These are phyloP conservation scores for Polypedilum vanderplanki DNA, from an alignment of 1,140 invertebrate genomes.

Conservation along the genomic window DNA sequence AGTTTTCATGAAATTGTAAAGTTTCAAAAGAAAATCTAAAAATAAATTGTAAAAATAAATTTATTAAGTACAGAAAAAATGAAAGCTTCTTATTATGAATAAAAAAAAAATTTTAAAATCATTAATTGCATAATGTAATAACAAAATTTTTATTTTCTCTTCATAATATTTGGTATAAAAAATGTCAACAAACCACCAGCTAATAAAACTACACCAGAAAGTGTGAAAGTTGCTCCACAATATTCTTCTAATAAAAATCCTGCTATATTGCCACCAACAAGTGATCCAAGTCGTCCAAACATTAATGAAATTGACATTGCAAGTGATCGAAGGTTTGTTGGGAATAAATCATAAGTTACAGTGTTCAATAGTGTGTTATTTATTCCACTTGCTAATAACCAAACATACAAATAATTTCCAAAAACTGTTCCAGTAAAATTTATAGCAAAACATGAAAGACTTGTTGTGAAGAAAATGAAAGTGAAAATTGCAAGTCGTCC, in stretches of 20 bases:
- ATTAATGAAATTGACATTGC: constrained; percentile 39
- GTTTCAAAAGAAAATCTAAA: too few species aligned
- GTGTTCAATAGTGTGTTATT: constrained; percentile 36
- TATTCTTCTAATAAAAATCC: constrained; percentile 32
- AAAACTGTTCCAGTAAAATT: constrained; percentile 30
- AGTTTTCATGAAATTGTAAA: too few species aligned
- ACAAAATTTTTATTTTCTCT: background rate
- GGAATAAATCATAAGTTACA: constrained; percentile 38
- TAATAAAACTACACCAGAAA: constrained; percentile 30
- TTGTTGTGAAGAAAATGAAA: constrained; percentile 27
- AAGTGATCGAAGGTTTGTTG: constrained; percentile 39
- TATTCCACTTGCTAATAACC: constrained; percentile 33
- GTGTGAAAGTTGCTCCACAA: constrained; percentile 31
- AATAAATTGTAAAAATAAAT: too few species aligned
- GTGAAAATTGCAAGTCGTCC: constrained; percentile 30
- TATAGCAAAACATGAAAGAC: constrained; percentile 31
- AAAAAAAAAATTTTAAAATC: too few species aligned
- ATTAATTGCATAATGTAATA: too few species aligned
- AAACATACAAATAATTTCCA: constrained; percentile 32
- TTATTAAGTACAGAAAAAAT: too few species aligned
- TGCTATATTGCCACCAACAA: constrained; percentile 32
- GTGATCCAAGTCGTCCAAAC: constrained; percentile 37
- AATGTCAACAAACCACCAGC: background rate
- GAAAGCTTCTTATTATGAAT: too few species aligned
- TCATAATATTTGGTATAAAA: background rate